These are phyloP conservation scores for Ooceraea biroi DNA, from an alignment of 1,140 invertebrate species.

Conservation along the genomic window DNA sequence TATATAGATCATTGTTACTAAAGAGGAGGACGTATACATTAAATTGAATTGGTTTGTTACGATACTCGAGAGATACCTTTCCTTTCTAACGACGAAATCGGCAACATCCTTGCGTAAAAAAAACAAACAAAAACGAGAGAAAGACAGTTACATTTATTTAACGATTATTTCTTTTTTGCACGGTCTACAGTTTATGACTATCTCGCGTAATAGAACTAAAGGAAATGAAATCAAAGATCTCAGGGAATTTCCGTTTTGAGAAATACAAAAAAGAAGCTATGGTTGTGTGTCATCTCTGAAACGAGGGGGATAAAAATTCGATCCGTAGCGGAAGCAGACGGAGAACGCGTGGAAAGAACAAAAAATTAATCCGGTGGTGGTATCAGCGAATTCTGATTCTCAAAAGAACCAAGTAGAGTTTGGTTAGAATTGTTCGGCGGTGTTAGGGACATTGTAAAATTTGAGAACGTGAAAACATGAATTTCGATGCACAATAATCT, in stretches of 20 bases:
- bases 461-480: constrained; percentile 59
- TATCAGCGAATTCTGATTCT: constrained; percentile 32
- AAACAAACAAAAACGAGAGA: background rate
- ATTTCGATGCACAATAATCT: constrained; percentile 73
- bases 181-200: constrained; percentile 3
- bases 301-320: constrained; percentile 1
- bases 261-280: constrained; percentile 25
- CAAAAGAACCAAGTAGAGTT: constrained; percentile 46
- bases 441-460: constrained; percentile 30
- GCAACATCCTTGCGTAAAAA: constrained; percentile 19
- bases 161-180: background rate
- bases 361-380: constrained; percentile 38
- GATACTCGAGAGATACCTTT: constrained; percentile 42
- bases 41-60: constrained; percentile 54
- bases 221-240: constrained; percentile 55
- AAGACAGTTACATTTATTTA: constrained; percentile 7
- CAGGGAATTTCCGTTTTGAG: constrained; percentile 54
- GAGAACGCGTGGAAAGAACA: constrained; percentile 21
- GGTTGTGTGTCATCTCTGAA: constrained; percentile 25
- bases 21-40: constrained; percentile 47
- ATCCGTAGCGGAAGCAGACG: background rate
- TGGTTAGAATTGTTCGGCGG: constrained; percentile 17
- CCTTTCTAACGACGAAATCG: constrained; percentile 22
- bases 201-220: constrained; percentile 39
- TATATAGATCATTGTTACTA: constrained; percentile 56